Base-by-base conservation (phyloP, 2,888 invertebrate genomes). In the Hanleya hanleyi region DNA sequence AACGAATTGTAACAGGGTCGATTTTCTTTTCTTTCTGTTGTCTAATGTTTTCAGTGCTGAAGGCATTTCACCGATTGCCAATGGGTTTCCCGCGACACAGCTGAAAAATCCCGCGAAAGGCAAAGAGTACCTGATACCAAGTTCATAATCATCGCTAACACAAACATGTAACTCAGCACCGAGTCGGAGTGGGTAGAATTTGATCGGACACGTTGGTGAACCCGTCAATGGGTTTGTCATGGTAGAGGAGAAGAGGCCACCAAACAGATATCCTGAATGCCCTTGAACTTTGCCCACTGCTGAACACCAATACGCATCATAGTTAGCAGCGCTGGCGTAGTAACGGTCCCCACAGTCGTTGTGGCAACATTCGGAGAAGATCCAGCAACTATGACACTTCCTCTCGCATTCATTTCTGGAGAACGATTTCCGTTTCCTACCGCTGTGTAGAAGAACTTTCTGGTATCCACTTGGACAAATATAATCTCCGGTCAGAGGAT, bases 51-150 rank as follows among this genome's bases (percentile, higher is more conserved):
- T 32, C n/a, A 29, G 41, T 26, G 18, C 66, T 50, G n/a, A 65
- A 29, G 2, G 6, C 2, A 33, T 29, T 50, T 68, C 69, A 12
- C 67, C 65, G 33, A 77, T 32, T 5, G 80, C 74, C 38, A 84
- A 69, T 0, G 84, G 85, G 66, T 86, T 85, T 1, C 84, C 85
- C 7, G 80, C 33, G 32, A 75, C 69, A 66, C 87, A 86, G 68
- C 84, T 85, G 73, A 80, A 83, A 74, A 87, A 85, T 0, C 87
- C 87, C 51, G 81, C 85, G 71, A 87, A 86, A 3, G 85, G 84
- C 0, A 86, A 65, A 0, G 84, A 77, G 51, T 79, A 77, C 7
- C 69, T 37, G 12, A 47, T 74, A 0, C 81, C 84, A n/a, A 83
- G 71, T 69, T 86, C 85, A 51, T 79, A 82, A 35, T 86, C 86